A percentile compares a stretch with the other conserved stretches of the same genome.
phyloP scores from a whole-genome alignment of 1,140 invertebrate species.

The Propsilocerus akamusi region DNA sequence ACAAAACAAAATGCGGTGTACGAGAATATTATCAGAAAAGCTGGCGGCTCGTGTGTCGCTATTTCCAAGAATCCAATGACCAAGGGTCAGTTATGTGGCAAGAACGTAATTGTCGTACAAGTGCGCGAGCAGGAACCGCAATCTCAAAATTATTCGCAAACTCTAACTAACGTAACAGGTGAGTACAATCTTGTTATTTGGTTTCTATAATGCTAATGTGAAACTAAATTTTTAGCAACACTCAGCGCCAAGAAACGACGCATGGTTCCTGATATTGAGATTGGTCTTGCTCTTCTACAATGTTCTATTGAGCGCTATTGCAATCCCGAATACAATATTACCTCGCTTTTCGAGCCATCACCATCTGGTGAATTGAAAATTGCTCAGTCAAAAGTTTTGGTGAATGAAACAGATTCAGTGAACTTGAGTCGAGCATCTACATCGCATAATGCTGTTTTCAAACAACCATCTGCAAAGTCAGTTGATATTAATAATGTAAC shows the following conservation, averaged over 20 bases:
- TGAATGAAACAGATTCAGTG: no score
- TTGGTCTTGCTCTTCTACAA: slow-evolving; percentile 41
- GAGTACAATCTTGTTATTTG: slow-evolving; percentile 8
- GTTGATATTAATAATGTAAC: no score
- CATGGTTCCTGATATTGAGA: slow-evolving; percentile 41
- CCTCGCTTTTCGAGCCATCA: slow-evolving; percentile 17
- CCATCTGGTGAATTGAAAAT: no score
- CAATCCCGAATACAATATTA: slow-evolving; percentile 34
- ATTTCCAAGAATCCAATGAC: slow-evolving; percentile 27
- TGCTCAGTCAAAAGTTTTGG: no score
- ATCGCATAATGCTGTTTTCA: no score
- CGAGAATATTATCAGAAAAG: slow-evolving; percentile 24
- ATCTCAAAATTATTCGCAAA: slow-evolving; percentile 27
- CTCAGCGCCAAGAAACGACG: slow-evolving; percentile 30
- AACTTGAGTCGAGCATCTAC: no score
- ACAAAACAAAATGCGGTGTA: slow-evolving; percentile 34
- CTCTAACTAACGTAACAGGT: slow-evolving; percentile 25
- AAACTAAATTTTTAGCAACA: slow-evolving; percentile 17
- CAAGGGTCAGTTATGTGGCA: slow-evolving; percentile 25
- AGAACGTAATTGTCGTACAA: slow-evolving; percentile 29
- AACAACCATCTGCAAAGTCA: no score
- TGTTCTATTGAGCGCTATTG: slow-evolving; percentile 40
- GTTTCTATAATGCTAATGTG: no score
- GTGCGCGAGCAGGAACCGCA: slow-evolving; percentile 21
- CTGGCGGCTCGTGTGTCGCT: slow-evolving; percentile 21